Percentiles rank a stretch among this genome's conserved stretches.
Conservation (phyloP, 2,113 vertebrate genomes). For the Uria aalge region DNA sequence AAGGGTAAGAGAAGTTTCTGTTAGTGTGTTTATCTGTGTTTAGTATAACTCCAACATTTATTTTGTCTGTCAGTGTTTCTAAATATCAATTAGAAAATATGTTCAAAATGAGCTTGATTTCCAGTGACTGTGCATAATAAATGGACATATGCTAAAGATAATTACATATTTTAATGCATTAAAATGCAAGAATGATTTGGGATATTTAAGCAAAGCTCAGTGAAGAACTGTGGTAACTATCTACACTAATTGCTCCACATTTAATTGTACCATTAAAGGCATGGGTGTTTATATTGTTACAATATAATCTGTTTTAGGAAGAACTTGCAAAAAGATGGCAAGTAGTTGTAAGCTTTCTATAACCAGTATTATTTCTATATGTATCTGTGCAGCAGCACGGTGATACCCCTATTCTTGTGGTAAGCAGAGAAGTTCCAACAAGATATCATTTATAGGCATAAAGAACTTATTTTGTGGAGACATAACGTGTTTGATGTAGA, state of each 20-base stretch:
- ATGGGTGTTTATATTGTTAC: background rate
- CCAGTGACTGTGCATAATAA: background rate
- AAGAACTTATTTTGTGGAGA: background rate
- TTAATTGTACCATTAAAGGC: background rate
- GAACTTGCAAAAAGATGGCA: background rate
- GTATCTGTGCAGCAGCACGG: background rate
- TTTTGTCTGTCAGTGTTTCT: background rate
- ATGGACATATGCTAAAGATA: background rate
- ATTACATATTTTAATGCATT: background rate
- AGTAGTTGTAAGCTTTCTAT: background rate
- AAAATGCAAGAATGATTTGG: background rate
- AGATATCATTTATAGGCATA: background rate
- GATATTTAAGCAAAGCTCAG: background rate
- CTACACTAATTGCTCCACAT: background rate
- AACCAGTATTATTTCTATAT: background rate
- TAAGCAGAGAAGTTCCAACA: background rate
- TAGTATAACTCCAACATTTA: background rate
- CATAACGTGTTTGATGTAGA: background rate
- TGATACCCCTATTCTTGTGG: background rate
- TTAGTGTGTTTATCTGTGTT: background rate
- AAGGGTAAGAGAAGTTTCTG: background rate
- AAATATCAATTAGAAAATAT: background rate
- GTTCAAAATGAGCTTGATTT: constrained; percentile 1
- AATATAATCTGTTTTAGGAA: background rate
- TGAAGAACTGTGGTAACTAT: background rate